phyloP scores from a whole-genome alignment of 2,888 invertebrate genomes.

The Allophyes oxyacanthae region DNA sequence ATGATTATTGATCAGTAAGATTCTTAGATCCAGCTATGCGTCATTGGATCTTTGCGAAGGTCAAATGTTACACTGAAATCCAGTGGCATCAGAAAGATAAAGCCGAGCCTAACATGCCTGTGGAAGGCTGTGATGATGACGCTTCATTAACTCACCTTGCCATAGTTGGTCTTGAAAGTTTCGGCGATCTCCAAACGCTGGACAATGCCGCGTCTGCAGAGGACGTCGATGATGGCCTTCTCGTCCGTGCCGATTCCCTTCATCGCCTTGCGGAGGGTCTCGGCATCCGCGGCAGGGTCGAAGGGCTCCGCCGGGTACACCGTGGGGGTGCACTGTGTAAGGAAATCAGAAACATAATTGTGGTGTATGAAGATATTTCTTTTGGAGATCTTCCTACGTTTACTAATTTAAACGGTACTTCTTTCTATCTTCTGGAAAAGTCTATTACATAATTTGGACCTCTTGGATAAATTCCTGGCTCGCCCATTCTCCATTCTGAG shows the following conservation, averaged over 20 bases:
- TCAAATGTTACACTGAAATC: slow-evolving; percentile 4
- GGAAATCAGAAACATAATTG: neutral
- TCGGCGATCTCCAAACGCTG: slow-evolving; percentile 97
- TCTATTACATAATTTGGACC: no score
- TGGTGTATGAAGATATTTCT: neutral
- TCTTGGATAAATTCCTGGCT: no score
- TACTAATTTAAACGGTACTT: no score
- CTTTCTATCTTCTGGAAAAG: no score
- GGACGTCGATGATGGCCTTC: slow-evolving; percentile 96
- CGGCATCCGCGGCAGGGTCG: slow-evolving; percentile 95
- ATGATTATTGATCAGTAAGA: no score
- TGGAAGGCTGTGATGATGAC: neutral
- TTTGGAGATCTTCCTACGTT: no score
- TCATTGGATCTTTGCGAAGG: no score
- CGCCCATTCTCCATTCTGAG: no score
- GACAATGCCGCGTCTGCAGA: slow-evolving; percentile 96
- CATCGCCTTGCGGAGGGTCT: slow-evolving; percentile 96
- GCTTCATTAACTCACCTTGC: slow-evolving; percentile 90
- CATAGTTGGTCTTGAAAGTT: slow-evolving; percentile 97
- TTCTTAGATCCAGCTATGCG: no score
- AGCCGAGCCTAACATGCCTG: neutral
- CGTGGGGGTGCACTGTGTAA: slow-evolving; percentile 94
- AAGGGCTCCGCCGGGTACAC: slow-evolving; percentile 96
- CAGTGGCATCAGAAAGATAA: neutral
- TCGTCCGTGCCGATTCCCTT: slow-evolving; percentile 98